A percentile compares a stretch with the other conserved stretches of the same genome.
These are phyloP conservation scores for Psittacula derbiana DNA, from an alignment of 2,797 vertebrate species.

Conservation along the genomic window DNA sequence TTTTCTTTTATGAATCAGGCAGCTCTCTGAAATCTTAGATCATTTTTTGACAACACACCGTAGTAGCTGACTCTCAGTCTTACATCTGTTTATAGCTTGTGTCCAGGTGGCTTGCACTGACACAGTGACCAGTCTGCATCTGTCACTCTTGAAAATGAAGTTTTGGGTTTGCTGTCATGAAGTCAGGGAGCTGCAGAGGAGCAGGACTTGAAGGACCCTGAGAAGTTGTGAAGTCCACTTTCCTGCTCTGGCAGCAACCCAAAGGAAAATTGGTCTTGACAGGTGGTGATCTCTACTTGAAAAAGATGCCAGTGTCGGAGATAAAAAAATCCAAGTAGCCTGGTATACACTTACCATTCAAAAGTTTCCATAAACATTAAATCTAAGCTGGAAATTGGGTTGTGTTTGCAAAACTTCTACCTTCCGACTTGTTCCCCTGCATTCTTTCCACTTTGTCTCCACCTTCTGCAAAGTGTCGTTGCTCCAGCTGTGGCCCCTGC, in stretches of 20 bases:
- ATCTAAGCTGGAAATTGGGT: not conserved
- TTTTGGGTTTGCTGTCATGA: not conserved
- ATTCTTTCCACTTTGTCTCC: not conserved
- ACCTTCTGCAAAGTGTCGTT: accelerated
- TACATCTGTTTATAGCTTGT: not conserved
- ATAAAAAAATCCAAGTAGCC: not conserved
- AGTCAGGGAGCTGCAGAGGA: not conserved
- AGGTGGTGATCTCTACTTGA: not conserved
- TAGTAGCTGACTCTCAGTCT: not conserved
- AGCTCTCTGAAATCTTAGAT: not conserved
- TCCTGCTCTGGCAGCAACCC: not conserved
- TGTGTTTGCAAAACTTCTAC: not conserved
- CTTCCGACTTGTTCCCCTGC: not conserved
- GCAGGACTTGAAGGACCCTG: not conserved
- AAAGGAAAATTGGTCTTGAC: not conserved
- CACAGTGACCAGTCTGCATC: not conserved
- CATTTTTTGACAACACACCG: not conserved
- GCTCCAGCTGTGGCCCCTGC: not conserved
- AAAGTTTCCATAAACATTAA: not conserved
- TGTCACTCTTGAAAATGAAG: not conserved
- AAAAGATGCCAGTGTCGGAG: not conserved
- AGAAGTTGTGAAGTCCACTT: not conserved
- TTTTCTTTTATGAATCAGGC: not conserved
- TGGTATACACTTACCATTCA: not conserved
- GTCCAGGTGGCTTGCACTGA: not conserved